phyloP scores from a whole-genome alignment of 2,888 invertebrate species.

The Crematogaster levior region DNA sequence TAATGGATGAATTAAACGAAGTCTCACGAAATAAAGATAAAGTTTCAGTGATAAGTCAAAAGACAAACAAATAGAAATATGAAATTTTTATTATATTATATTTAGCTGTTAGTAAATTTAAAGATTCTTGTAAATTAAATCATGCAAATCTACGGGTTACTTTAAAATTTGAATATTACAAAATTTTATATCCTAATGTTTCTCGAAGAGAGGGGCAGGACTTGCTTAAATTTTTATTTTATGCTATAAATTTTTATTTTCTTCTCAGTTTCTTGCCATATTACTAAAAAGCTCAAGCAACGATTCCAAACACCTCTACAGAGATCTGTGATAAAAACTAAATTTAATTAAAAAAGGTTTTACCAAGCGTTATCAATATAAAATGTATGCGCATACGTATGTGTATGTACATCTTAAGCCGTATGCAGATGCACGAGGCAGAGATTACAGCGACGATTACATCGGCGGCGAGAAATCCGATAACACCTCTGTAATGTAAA shows the following conservation, averaged over 20 bases:
- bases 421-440: constrained; percentile 45
- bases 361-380: not conserved
- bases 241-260: no score
- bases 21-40: not conserved
- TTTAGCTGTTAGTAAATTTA: not conserved
- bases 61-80: not conserved
- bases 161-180: not conserved
- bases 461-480: constrained; percentile 48
- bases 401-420: constrained; percentile 25
- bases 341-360: not conserved
- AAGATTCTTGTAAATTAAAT: not conserved
- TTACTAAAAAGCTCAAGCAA: not conserved
- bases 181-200: not conserved
- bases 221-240: not conserved
- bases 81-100: not conserved
- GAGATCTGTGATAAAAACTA: not conserved
- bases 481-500: constrained; percentile 51
- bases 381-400: not conserved
- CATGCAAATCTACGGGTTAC: not conserved
- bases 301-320: not conserved
- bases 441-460: constrained; percentile 53
- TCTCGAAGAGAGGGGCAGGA: not conserved
- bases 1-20: not conserved
- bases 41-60: not conserved
- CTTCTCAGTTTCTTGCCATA: not conserved